These are phyloP conservation scores for Criorhina ranunculi DNA, from an alignment of 2,888 invertebrate genomes.

Conservation along the genomic window DNA sequence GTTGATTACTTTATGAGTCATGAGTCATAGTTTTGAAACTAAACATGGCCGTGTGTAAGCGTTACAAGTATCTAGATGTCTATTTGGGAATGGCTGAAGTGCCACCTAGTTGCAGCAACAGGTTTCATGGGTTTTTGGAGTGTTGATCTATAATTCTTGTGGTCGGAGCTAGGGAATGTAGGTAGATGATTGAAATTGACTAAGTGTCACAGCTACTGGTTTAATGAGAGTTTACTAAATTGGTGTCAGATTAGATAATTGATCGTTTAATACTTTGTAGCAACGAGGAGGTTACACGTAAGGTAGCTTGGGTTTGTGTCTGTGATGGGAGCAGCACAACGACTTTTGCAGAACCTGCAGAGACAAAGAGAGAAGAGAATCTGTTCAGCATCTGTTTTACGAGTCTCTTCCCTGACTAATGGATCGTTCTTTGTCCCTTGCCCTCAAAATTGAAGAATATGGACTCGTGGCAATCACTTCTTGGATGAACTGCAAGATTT, in stretches of 20 bases:
- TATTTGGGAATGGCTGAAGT: conserved; percentile 29
- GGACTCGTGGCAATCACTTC: too few species aligned
- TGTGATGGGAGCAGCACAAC: too few species aligned
- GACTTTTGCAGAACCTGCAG: too few species aligned
- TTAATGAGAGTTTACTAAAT: conserved; percentile 9
- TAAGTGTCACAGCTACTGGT: not conserved
- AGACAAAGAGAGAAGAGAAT: too few species aligned
- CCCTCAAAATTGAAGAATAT: too few species aligned
- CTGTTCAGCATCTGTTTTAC: too few species aligned
- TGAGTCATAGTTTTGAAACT: not conserved
- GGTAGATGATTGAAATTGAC: conserved; percentile 24
- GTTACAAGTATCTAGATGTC: not conserved
- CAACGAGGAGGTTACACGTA: not conserved
- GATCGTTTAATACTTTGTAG: conserved; percentile 1
- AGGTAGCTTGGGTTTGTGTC: too few species aligned
- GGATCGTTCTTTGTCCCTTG: too few species aligned
- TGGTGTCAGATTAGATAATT: conserved; percentile 14
- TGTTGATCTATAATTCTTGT: conserved; percentile 19
- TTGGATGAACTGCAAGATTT: too few species aligned
- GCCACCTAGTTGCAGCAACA: conserved; percentile 10
- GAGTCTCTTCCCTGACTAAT: too few species aligned
- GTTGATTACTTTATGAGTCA: conserved; percentile 48
- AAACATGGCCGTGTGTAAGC: conserved; percentile 21
- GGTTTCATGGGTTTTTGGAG: conserved; percentile 17
- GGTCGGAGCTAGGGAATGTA: conserved; percentile 4